Base-by-base conservation (phyloP, 1,140 invertebrate genomes). In the Apis dorsata region DNA sequence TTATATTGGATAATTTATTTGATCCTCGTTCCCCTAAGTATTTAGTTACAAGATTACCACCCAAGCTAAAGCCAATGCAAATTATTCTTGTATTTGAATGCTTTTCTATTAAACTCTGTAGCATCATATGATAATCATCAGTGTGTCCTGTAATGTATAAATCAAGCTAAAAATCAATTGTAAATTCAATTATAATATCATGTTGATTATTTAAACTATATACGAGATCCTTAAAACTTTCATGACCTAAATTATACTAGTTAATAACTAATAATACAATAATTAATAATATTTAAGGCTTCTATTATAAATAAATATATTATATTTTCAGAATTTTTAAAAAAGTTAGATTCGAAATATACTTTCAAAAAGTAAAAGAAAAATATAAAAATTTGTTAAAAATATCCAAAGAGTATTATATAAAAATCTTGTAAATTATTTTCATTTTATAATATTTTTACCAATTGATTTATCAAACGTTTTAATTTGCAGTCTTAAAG, bases 1-100 rank as follows among this genome's bases (percentile, higher is more conserved):
- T 96, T 55, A 99, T 96, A 88, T 96, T 96, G 15, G 92, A 84
- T 28, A 96, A 95, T 85, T 95, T 95, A 69, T 95, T 94, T 81
- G 94, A 93, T 9, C 95, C 94, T 57, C 94, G 93, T 94, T 98
- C 97, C 13, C 97, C 97, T 87, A 98, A 94, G 92, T 98, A 99
- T 93, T 98, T 98, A 1, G 97, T 96, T 9, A 98, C 96, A 68
- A 98, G 94, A 94, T 98, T 98, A 10, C 97, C 98, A 59, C 97
- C 97, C 92, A 99, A 95, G 93, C 97, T 98, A 92, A 98, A 99
- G 55, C 98, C 98, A 49, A 99, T 96, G 81, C 96, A 95, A 78
- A 99, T 95, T 68, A 98, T 95, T 90, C 96, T 96, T 34, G 97
- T 97, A 51, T 95, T 95, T 2, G 97, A 95, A 93, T 97, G 97